phyloP scores from a whole-genome alignment of 2,113 vertebrate species.

The Takifugu flavidus region DNA sequence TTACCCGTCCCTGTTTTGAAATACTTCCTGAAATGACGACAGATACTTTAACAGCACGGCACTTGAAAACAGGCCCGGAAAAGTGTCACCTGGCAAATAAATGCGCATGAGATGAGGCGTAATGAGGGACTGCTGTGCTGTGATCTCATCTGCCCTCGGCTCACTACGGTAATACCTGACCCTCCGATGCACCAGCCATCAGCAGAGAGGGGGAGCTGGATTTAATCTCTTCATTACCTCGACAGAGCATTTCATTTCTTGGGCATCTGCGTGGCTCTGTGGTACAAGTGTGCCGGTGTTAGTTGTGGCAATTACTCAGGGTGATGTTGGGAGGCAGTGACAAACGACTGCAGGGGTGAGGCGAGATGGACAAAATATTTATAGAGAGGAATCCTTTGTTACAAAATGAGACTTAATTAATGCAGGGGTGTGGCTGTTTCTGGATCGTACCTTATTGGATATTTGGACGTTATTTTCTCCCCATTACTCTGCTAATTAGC shows the following conservation, averaged over 20 bases:
- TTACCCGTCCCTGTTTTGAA: no score
- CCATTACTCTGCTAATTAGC: conserved; percentile 50
- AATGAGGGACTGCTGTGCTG: conserved; percentile 33
- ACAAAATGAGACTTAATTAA: conserved; percentile 5
- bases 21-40: no score
- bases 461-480: conserved; percentile 1
- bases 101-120: conserved; percentile 39
- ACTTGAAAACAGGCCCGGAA: no score
- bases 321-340: conserved; percentile 69
- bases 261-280: conserved; percentile 66
- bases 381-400: conserved; percentile 16
- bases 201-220: conserved; percentile 38
- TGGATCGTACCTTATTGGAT: conserved; percentile 4
- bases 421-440: conserved; percentile 12
- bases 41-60: not conserved
- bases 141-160: conserved; percentile 33
- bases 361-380: not conserved
- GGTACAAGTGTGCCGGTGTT: conserved; percentile 50
- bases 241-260: conserved; percentile 65
- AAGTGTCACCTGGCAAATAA: conserved; percentile 13
- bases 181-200: conserved; percentile 17
- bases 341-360: conserved; percentile 35
- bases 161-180: conserved; percentile 52
- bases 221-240: conserved; percentile 67
- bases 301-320: conserved; percentile 71